Conservation (phyloP, 2,888 invertebrate species). For the Aleiodes testaceus region DNA sequence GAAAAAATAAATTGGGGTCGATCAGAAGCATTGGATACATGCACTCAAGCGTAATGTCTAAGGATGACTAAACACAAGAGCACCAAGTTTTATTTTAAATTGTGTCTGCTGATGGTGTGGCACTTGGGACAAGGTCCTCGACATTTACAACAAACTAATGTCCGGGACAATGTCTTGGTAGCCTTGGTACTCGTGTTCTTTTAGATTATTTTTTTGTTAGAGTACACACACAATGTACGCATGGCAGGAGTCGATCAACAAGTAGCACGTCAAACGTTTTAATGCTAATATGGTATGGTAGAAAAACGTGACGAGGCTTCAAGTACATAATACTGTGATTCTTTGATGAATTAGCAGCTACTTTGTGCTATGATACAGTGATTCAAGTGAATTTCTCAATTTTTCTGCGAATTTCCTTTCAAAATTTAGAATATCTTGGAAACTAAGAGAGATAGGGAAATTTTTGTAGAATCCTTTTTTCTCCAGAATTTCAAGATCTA, state of each 20-base stretch:
- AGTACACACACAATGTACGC: background rate
- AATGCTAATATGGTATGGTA: constrained; percentile 40
- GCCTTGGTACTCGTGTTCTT: constrained; percentile 34
- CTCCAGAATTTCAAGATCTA: too few species aligned
- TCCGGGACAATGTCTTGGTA: constrained; percentile 41
- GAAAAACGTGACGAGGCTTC: constrained; percentile 37
- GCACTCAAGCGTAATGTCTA: constrained; percentile 26
- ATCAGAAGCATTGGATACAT: constrained; percentile 2
- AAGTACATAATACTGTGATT: constrained; percentile 24
- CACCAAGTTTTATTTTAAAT: constrained; percentile 34
- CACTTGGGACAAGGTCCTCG: constrained; percentile 41
- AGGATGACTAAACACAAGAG: constrained; percentile 46
- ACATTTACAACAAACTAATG: constrained; percentile 30
- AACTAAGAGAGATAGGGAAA: too few species aligned
- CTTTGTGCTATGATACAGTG: background rate
- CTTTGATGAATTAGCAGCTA: constrained; percentile 33
- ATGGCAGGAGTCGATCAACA: constrained; percentile 30
- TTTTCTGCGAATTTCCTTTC: too few species aligned
- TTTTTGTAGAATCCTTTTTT: too few species aligned
- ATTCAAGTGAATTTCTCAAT: too few species aligned
- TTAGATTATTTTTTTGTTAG: background rate
- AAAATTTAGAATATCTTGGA: too few species aligned
- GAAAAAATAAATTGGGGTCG: constrained; percentile 25
- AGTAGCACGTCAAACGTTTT: constrained; percentile 29
- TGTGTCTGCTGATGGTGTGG: constrained; percentile 23